phyloP scores from a whole-genome alignment of 2,888 invertebrate species.

The Macrosoma leucophasiata region DNA sequence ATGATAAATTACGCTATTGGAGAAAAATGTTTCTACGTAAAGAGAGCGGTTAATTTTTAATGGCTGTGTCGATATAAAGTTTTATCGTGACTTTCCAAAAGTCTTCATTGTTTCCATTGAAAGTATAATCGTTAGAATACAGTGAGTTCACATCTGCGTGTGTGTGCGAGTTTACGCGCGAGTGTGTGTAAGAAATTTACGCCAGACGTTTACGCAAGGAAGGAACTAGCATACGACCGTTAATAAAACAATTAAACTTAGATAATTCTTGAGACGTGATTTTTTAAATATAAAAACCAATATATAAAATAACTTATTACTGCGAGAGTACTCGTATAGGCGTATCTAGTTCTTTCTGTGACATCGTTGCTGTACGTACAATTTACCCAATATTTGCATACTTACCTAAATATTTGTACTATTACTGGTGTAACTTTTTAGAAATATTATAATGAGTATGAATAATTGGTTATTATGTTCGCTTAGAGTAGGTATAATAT shows the following conservation, averaged over 20 bases:
- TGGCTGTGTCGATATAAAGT: constrained; percentile 48
- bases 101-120: too few relatives aligned
- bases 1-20: constrained; percentile 8
- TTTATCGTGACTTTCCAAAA: too few relatives aligned
- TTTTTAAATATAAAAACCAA: constrained; percentile 27
- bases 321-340: too few relatives aligned
- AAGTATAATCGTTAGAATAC: too few relatives aligned
- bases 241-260: too few relatives aligned
- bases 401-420: constrained; percentile 60
- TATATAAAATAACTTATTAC: too few relatives aligned
- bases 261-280: constrained; percentile 18
- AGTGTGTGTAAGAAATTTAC: too few relatives aligned
- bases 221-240: constrained; percentile 24
- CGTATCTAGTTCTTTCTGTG: constrained; percentile 5
- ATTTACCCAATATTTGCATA: constrained; percentile 19
- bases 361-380: constrained; percentile 11
- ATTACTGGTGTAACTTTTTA: constrained; percentile 65
- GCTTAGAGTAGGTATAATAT: constrained; percentile 73
- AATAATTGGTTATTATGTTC: constrained; percentile 57
- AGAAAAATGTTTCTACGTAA: constrained; percentile 7
- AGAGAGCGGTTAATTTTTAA: constrained; percentile 38
- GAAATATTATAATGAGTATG: constrained; percentile 63
- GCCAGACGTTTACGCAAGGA: constrained; percentile 19
- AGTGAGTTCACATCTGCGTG: too few relatives aligned
- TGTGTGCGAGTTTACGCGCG: not conserved